These are phyloP conservation scores for Pseudomyrmex gracilis DNA, from an alignment of 1,140 invertebrate genomes.

Conservation along the genomic window DNA sequence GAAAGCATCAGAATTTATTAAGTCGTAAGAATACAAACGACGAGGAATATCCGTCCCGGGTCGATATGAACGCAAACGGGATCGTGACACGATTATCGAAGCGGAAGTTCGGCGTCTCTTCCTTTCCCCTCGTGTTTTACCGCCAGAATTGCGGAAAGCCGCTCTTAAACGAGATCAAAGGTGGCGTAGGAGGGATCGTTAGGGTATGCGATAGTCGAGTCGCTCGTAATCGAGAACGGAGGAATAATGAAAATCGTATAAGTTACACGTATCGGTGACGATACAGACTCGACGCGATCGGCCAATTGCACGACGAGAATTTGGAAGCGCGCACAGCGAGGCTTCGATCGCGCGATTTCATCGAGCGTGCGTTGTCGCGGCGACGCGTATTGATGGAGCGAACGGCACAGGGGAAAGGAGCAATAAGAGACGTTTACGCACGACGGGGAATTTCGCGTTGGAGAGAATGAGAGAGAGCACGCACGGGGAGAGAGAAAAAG, in stretches of 20 bases:
- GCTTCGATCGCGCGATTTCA: slow-evolving; percentile 20
- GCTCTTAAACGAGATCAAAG: slow-evolving; percentile 50
- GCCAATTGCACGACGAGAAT: slow-evolving; percentile 8
- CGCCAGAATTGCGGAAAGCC: slow-evolving; percentile 45
- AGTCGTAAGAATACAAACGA: slow-evolving; percentile 39
- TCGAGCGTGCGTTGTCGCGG: background rate
- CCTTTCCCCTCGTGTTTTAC: background rate
- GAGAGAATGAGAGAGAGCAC: too few relatives aligned
- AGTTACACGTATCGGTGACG: background rate
- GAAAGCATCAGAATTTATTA: slow-evolving; percentile 42
- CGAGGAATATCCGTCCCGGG: slow-evolving; percentile 1
- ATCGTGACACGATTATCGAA: slow-evolving; percentile 15
- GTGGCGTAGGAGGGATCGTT: background rate
- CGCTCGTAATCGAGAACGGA: background rate
- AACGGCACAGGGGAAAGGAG: background rate
- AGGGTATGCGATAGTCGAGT: background rate
- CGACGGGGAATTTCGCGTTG: slow-evolving; percentile 20
- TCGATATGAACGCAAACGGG: background rate
- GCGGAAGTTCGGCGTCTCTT: slow-evolving; percentile 38
- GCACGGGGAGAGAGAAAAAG: slow-evolving; percentile 17
- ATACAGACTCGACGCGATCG: slow-evolving; percentile 12
- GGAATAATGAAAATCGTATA: slow-evolving; percentile 1
- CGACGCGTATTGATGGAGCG: slow-evolving; percentile 26
- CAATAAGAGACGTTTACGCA: slow-evolving; percentile 1
- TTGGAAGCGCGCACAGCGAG: background rate